Percentiles rank a stretch among this genome's conserved stretches.
Conservation (phyloP, 2,888 invertebrate species). For the Stenotaenia linearis region DNA sequence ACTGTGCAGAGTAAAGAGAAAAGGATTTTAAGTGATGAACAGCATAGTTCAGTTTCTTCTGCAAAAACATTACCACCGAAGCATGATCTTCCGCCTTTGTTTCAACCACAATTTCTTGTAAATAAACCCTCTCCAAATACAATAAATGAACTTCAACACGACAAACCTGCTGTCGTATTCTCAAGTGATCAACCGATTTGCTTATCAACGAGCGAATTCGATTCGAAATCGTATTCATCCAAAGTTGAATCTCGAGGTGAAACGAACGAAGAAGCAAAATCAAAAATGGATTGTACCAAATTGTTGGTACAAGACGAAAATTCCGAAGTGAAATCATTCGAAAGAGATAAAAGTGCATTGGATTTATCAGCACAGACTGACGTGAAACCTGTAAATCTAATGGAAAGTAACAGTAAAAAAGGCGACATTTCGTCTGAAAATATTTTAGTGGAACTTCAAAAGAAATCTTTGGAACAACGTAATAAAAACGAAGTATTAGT, state of each 20-base stretch:
- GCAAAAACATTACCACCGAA: background rate
- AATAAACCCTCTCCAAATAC: background rate
- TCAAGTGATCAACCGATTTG: background rate
- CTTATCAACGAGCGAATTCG: background rate
- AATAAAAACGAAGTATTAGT: background rate
- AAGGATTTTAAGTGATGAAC: background rate
- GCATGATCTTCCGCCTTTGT: background rate
- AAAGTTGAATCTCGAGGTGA: background rate
- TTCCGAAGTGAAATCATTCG: background rate
- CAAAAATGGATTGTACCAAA: background rate
- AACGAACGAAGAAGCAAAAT: background rate
- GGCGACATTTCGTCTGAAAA: background rate
- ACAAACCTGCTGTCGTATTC: background rate
- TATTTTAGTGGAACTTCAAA: background rate
- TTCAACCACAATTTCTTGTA: slow-evolving; percentile 14
- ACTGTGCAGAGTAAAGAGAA: background rate
- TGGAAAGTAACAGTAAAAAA: background rate
- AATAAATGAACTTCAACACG: background rate
- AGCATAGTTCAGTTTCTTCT: background rate
- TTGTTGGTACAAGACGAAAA: background rate
- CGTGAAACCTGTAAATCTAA: background rate
- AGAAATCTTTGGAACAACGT: background rate
- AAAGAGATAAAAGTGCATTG: background rate
- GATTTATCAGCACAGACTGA: background rate
- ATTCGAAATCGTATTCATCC: background rate